Conservation (phyloP, 2,113 vertebrate species). For the Spea multiplicata region DNA sequence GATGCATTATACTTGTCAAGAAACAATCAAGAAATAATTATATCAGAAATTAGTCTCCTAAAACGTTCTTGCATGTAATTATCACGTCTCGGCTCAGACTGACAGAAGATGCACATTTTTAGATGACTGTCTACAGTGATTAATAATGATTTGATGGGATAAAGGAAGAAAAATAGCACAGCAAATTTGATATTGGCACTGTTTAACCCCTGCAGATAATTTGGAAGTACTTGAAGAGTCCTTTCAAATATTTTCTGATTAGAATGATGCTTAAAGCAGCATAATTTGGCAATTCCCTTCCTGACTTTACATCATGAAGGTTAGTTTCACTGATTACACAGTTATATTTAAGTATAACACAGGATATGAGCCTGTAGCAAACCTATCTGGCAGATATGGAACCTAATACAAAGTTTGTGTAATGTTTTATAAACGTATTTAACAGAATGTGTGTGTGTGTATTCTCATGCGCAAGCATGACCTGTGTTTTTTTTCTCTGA, state of each 20-base stretch:
- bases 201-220: slow-evolving; percentile 8
- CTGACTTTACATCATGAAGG: background rate
- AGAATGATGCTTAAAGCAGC: background rate
- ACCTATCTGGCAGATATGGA: no score
- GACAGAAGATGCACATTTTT: background rate
- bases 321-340: slow-evolving; percentile 9
- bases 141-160: background rate
- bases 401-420: no score
- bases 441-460: no score
- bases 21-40: no score
- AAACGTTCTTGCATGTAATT: no score
- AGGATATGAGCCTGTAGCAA: no score
- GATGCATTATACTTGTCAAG: no score
- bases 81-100: background rate
- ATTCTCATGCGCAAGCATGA: no score
- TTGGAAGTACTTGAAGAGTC: background rate
- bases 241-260: background rate
- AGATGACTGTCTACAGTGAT: background rate
- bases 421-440: no score
- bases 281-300: background rate
- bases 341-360: background rate
- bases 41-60: no score
- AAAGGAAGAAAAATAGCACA: background rate
- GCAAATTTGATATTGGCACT: background rate
- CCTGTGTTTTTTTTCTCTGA: no score